Base-by-base conservation (phyloP, 2,113 vertebrate genomes). In the mouse (Mus musculus) region DNA sequence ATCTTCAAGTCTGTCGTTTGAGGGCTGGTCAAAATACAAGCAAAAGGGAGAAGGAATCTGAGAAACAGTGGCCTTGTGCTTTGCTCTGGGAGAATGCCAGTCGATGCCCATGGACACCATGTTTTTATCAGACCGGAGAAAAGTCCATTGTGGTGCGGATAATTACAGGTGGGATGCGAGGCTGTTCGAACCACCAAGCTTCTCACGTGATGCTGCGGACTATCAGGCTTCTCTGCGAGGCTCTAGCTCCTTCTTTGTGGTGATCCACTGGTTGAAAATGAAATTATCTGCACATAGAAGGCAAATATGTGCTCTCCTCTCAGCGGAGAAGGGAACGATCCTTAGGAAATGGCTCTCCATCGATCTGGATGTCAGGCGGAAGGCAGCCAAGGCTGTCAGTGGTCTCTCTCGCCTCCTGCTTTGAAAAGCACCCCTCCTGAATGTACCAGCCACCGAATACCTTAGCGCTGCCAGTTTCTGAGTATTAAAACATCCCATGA, bases 81-180 rank as follows among this genome's bases (percentile, higher is more conserved):
- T 86, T 49, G 3, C 56, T 65, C 90, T 24, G 75, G 59, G 12
- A 3, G 19, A n/a, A 22, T 2, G 17, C 33, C 71, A n/a, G 49
- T 75, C 22, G 1, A 0, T 0, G 17, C 3, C 36, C 39, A 3
- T 22, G 0, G 61, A 20, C 39, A 10, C 90, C 0, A 0, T 0
- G 42, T 11, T 69, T 28, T 54, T 10, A 42, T 73, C 22, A 78
- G 26, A 56, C 14, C 30, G 5, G 11, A 36, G 65, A 39, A 63
- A 42, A 67, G 42, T 22, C 22, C 1, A 56, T 33, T 46, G 72
- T 19, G 3, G 52, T 22, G 69, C 20, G 17, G 0, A 1, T 11
- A 17, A 20, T 71, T 39, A 85, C 89, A 78, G 39, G 61, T 2
- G 16, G 30, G 63, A 24, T 5, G 19, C 13, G 16, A 42, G 1